Conservation (phyloP, 2,888 invertebrate species). For the Theodoxus fluviatilis region DNA sequence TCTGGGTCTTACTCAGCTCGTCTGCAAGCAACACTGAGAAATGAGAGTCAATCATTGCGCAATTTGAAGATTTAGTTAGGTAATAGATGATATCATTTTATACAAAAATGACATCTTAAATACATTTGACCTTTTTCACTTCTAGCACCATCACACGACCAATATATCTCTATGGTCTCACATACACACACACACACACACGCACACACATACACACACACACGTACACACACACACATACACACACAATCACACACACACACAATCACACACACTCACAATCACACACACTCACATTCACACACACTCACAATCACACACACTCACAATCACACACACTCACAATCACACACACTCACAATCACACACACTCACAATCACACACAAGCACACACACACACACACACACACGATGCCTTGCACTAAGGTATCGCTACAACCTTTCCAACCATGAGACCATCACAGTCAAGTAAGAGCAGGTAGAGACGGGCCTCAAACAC, state of each 20-base stretch:
- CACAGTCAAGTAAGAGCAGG: too few species aligned
- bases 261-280: not conserved
- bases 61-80: too few species aligned
- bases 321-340: not conserved
- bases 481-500: not conserved
- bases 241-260: not conserved
- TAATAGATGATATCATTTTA: too few species aligned
- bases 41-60: too few species aligned
- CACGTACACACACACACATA: not conserved
- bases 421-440: not conserved
- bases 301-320: not conserved
- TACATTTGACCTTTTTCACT: too few species aligned
- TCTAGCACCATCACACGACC: too few species aligned
- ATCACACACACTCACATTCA: not conserved
- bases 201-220: not conserved
- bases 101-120: too few species aligned
- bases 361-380: constrained; percentile 9
- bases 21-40: too few species aligned
- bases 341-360: not conserved
- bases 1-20: too few species aligned
- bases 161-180: not conserved
- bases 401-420: not conserved
- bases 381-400: constrained; percentile 14
- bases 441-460: too few species aligned
- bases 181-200: not conserved